phyloP scores from a whole-genome alignment of 2,888 invertebrate genomes.

The Zygogramma bicolorata region DNA sequence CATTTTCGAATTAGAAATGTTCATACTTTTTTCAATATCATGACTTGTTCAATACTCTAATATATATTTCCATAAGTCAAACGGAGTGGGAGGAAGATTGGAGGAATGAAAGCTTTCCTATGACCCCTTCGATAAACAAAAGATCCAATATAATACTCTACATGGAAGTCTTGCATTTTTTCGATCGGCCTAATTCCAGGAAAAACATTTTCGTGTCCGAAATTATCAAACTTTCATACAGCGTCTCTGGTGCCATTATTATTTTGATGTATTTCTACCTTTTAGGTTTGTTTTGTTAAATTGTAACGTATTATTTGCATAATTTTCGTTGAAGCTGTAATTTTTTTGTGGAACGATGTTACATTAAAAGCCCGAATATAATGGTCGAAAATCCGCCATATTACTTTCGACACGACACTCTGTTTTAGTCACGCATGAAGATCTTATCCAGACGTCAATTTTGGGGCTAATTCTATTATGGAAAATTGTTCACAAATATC shows the following conservation, averaged over 20 bases:
- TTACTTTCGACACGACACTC: constrained; percentile 63
- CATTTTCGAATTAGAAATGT: too few relatives aligned
- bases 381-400: constrained; percentile 56
- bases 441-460: constrained; percentile 64
- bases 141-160: too few relatives aligned
- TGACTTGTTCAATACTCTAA: too few relatives aligned
- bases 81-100: too few relatives aligned
- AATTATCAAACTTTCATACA: constrained; percentile 51
- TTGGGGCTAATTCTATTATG: constrained; percentile 43
- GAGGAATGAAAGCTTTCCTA: too few relatives aligned
- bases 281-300: constrained; percentile 20
- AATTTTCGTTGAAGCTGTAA: constrained; percentile 49
- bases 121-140: too few relatives aligned
- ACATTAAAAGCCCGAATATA: constrained; percentile 41
- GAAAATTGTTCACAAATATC: not conserved
- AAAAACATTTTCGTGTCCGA: constrained; percentile 48
- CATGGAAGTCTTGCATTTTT: too few relatives aligned
- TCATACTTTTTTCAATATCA: too few relatives aligned
- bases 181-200: constrained; percentile 9
- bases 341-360: constrained; percentile 35
- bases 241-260: constrained; percentile 51
- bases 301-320: constrained; percentile 48
- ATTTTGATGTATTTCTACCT: constrained; percentile 50
- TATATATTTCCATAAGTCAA: too few relatives aligned
- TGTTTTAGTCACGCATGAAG: constrained; percentile 62